Evolutionary conservation across 2,797 vertebrate genomes (phyloP).

Genomic region (Paramormyrops hopkinsi): DNA sequence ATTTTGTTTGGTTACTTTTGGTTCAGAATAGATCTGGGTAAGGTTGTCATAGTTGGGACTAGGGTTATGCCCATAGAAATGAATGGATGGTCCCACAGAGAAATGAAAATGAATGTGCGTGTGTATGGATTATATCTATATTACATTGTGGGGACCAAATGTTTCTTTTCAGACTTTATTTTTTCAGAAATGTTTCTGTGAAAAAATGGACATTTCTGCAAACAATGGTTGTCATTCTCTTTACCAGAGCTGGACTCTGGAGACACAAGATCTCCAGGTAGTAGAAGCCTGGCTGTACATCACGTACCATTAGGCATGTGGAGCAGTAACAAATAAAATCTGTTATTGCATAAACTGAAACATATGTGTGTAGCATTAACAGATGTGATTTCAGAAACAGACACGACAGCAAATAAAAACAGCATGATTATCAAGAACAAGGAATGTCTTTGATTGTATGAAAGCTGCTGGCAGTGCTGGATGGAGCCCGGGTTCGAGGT

Average conservation of each 20-base stretch:
- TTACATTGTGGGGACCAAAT: not conserved
- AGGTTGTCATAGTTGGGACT: not conserved
- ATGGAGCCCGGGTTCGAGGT: not conserved
- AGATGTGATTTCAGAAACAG: not conserved
- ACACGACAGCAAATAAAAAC: not conserved
- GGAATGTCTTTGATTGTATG: not conserved
- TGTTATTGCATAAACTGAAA: constrained; percentile 1
- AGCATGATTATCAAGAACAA: not conserved
- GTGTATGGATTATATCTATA: not conserved
- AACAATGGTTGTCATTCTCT: not conserved
- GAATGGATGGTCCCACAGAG: not conserved
- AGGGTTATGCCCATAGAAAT: not conserved
- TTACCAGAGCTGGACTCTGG: not conserved
- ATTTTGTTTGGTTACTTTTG: not conserved
- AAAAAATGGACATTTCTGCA: not conserved
- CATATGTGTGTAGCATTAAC: not conserved
- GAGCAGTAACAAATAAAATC: not conserved
- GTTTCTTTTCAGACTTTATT: not conserved
- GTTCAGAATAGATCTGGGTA: not conserved
- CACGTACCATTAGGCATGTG: not conserved
- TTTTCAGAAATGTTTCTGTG: not conserved
- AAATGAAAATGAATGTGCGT: not conserved
- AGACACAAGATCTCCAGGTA: not conserved
- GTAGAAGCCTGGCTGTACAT: not conserved
- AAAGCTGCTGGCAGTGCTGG: not conserved